A percentile compares a stretch with the other conserved stretches of the same genome.
phyloP scores from a whole-genome alignment of 1,140 invertebrate genomes.

The Carcinoscorpius rotundicauda region DNA sequence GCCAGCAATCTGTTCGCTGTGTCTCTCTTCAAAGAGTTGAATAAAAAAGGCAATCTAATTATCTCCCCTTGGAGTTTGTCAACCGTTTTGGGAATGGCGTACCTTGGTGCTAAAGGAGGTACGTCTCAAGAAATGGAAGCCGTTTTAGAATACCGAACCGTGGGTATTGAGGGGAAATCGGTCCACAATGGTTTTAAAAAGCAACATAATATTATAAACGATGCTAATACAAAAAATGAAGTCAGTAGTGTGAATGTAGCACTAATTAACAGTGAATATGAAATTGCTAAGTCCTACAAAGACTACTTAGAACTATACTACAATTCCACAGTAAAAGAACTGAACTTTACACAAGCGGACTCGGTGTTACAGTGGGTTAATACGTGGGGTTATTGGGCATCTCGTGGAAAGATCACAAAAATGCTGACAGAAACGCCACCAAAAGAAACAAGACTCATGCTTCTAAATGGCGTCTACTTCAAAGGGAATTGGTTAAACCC shows the following conservation, averaged over 20 bases:
- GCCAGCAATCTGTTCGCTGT: too few relatives aligned
- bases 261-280: not conserved
- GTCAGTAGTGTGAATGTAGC: not conserved
- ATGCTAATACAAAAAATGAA: not conserved
- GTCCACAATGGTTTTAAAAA: not conserved
- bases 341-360: not conserved
- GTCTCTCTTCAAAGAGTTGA: too few relatives aligned
- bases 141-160: not conserved
- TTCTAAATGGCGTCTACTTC: not conserved
- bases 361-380: not conserved
- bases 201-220: not conserved
- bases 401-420: too few relatives aligned
- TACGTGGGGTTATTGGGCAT: too few relatives aligned
- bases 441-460: too few relatives aligned
- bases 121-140: slow-evolving; percentile 1
- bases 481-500: not conserved
- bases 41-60: not conserved
- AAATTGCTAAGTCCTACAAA: not conserved
- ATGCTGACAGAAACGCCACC: too few relatives aligned
- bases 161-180: not conserved
- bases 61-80: not conserved
- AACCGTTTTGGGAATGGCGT: not conserved
- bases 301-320: not conserved
- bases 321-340: not conserved
- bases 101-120: not conserved